phyloP scores from a whole-genome alignment of 2,888 invertebrate genomes.

The Choristoneura rosaceana region DNA sequence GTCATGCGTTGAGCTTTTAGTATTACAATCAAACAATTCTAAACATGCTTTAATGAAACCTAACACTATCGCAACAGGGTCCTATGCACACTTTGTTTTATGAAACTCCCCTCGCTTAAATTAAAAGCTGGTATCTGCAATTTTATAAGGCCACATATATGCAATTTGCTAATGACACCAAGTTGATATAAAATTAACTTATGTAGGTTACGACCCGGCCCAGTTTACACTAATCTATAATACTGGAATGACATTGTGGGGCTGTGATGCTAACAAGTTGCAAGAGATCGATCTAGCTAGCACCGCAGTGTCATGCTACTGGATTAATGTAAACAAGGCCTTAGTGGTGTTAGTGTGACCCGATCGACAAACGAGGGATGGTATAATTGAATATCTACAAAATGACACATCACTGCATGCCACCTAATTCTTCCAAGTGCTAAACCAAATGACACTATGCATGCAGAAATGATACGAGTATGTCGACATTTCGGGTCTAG shows the following conservation, averaged over 20 bases:
- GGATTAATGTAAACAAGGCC: no score
- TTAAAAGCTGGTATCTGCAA: not conserved
- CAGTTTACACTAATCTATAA: no score
- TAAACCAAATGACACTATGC: conserved; percentile 1
- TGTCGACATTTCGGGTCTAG: conserved; percentile 13
- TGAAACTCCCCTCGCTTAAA: not conserved
- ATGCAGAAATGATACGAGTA: conserved; percentile 34
- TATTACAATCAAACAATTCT: not conserved
- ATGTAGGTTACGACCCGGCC: not conserved
- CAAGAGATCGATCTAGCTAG: no score
- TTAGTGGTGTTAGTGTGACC: not conserved
- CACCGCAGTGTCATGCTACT: no score
- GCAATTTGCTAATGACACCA: not conserved
- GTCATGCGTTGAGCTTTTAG: conserved; percentile 3
- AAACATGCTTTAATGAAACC: not conserved
- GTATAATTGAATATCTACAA: not conserved
- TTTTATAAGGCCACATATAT: not conserved
- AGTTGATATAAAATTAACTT: not conserved
- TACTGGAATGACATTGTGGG: no score
- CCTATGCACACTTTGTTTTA: not conserved
- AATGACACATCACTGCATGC: conserved; percentile 20
- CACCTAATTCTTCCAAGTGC: not conserved
- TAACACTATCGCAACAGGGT: not conserved
- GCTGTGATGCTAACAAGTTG: no score
- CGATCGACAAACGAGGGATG: not conserved